Evolutionary conservation across 2,113 vertebrate genomes (phyloP).

Genomic region (Vulpes lagopus): DNA sequence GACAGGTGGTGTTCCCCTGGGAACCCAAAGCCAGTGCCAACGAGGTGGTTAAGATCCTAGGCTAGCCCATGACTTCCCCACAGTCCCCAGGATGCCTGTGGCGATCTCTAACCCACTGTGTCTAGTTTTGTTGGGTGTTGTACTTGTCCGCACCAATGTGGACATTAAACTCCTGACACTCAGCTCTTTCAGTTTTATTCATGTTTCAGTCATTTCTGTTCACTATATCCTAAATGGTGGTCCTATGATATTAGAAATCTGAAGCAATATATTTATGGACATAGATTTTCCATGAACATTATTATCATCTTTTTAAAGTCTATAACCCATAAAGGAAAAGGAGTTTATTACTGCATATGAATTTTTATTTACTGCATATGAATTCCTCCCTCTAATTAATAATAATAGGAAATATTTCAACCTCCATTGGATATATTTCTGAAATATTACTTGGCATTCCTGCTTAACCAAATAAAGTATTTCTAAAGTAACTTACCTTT

Average conservation of each 20-base stretch:
- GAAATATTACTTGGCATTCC: neutral
- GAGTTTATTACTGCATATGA: neutral
- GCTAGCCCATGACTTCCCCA: rapidly evolving
- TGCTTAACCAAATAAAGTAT: neutral
- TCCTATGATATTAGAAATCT: neutral
- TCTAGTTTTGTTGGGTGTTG: neutral
- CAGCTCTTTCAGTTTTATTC: neutral
- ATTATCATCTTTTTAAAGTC: neutral
- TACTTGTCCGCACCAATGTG: neutral
- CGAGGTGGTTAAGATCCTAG: neutral
- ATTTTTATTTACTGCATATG: neutral
- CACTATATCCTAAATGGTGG: neutral
- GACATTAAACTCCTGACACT: neutral
- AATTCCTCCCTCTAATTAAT: neutral
- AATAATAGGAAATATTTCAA: neutral
- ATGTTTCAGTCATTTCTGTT: neutral
- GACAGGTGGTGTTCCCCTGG: neutral
- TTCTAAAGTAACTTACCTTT: neutral
- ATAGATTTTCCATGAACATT: neutral
- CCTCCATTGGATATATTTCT: neutral
- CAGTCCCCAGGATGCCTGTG: neutral
- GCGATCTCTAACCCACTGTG: neutral
- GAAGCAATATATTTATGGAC: neutral
- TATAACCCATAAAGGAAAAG: neutral
- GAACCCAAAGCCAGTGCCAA: neutral